These are phyloP conservation scores for Microcebus ravelobensis DNA, from an alignment of 2,113 vertebrate species.

Conservation along the genomic window DNA sequence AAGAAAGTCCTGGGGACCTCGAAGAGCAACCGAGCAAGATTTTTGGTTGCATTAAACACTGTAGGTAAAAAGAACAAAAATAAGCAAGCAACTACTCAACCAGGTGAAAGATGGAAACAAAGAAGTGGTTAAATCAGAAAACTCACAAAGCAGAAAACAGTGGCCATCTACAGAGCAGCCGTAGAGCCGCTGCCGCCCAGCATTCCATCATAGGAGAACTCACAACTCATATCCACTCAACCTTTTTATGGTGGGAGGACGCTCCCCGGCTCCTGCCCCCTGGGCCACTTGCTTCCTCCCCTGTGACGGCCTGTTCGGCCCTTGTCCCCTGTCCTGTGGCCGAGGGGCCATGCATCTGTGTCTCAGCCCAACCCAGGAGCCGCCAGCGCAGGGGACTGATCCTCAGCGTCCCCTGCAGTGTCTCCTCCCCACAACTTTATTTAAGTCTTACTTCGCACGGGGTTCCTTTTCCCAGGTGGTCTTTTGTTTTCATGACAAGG, in stretches of 20 bases:
- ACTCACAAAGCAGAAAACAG: neutral
- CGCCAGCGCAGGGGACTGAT: accelerated
- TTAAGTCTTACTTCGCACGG: neutral
- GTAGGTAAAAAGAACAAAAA: neutral
- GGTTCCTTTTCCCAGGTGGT: neutral
- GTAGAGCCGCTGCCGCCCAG: accelerated
- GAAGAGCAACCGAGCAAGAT: neutral
- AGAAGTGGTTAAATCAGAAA: neutral
- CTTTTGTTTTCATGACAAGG: neutral
- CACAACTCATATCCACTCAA: neutral
- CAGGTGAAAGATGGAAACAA: neutral
- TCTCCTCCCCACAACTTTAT: neutral
- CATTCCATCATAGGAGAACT: neutral
- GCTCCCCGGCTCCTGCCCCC: neutral
- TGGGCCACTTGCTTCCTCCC: neutral
- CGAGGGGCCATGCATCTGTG: accelerated
- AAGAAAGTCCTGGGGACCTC: neutral
- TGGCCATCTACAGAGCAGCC: neutral
- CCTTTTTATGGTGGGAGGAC: too few relatives aligned
- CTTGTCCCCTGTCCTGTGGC: neutral
- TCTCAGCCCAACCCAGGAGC: neutral
- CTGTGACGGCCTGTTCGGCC: accelerated
- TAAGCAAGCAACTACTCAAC: neutral
- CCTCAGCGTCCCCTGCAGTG: neutral
- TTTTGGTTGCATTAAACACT: neutral